Base-by-base conservation (phyloP, 2,888 invertebrate species). In the Lottia gigantea region DNA sequence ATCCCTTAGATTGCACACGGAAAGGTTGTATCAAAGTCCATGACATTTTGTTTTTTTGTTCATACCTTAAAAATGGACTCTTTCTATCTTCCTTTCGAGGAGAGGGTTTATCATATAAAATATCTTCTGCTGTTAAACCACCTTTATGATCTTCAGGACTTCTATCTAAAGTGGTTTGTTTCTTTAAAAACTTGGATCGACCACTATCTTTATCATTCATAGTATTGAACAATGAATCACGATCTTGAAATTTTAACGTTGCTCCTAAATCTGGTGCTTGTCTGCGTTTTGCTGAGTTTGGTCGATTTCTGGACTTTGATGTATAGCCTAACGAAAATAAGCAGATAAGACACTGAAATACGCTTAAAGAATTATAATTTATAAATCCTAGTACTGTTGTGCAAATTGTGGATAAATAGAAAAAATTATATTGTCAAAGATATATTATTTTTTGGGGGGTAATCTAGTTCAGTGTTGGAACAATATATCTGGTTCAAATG, bases 271-370 rank as follows among this genome's bases (percentile, higher is more conserved):
- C 71, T 31, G 66, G 75, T 23, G 73, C 67, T 14, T 69, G 66
- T 46, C 81, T 69, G 7, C 78, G 74, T 69, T 78, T 82, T 2
- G 81, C 79, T 26, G 81, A 79, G 11, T 74, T 70, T 12, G 82
- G 82, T 45, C 82, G 72, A 47, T 77, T 74, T 49, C 76, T 67
- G 12, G 49, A 62, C 19, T 66, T 70, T 15, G 65, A 64, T 61
- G 67, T 69, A 26, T 40, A 40, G 40, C 40, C 40, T 40, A 11
- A 40, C 31, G 6, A 31, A 31, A 3, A 31, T 3, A 31, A 31
- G 31, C 31, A 31, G 6, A 31, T n/a, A n/a, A n/a, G n/a, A 6
- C 31, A 31, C 2, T 31, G 31, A 31, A 31, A 31, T n/a, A n/a
- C n/a, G n/a, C n/a, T n/a, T n/a, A 31, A 3, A 31, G 6, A 31